phyloP scores from a whole-genome alignment of 2,797 vertebrate genomes.

The Iguana delicatissima region DNA sequence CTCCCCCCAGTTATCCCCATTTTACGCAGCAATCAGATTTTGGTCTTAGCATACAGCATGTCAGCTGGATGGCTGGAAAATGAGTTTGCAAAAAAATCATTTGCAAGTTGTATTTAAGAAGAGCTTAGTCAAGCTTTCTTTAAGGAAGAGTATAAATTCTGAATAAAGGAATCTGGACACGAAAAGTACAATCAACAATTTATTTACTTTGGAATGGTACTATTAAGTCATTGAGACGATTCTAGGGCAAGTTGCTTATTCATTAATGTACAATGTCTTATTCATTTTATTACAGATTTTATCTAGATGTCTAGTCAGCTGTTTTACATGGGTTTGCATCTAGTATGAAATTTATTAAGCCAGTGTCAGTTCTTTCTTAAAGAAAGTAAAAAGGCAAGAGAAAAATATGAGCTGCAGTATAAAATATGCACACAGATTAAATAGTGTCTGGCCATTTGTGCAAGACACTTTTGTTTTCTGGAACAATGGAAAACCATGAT shows the following conservation, averaged over 20 bases:
- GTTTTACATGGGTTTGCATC: constrained; percentile 16
- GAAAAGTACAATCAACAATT: not conserved
- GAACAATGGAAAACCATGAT: not conserved
- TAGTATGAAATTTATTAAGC: constrained; percentile 3
- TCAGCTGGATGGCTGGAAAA: not conserved
- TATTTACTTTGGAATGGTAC: not conserved
- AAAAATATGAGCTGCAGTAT: not conserved
- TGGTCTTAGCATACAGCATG: not conserved
- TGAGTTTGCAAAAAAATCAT: not conserved
- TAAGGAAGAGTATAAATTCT: not conserved
- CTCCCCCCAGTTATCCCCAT: no score
- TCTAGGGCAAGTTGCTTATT: constrained; percentile 9
- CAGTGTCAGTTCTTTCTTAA: constrained; percentile 39
- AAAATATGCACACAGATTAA: not conserved
- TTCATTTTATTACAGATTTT: constrained; percentile 35
- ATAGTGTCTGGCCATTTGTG: not conserved
- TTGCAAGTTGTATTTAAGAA: constrained; percentile 1
- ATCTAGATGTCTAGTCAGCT: not conserved
- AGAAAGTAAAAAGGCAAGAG: constrained; percentile 35
- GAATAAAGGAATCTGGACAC: constrained; percentile 20
- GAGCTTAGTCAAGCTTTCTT: not conserved
- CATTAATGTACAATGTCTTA: not conserved
- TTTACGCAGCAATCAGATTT: no score
- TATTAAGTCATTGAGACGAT: not conserved
- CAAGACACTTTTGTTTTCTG: not conserved